Evolutionary conservation across 2,797 vertebrate genomes (phyloP), one percentile per base, ranked within the genome.

Genomic region (Sebastes hopkinsi): DNA sequence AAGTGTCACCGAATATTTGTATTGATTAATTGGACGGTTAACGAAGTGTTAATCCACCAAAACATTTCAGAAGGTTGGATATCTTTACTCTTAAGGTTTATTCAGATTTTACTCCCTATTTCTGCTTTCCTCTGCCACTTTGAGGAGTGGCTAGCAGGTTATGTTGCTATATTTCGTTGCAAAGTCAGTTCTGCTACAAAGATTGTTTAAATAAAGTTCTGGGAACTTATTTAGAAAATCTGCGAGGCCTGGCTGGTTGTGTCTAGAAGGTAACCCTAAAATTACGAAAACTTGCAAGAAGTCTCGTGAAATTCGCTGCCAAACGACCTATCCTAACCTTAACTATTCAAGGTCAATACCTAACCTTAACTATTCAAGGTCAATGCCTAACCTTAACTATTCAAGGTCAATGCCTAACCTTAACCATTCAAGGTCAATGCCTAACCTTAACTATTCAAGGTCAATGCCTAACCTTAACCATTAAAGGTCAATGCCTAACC

Each of bases 1-100:
- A 90, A 89, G 83, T 90, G 83, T 80, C 66, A 79, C 73, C 52
- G 22, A 20, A 79, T 75, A 50, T 66, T 69, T 60, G 65, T 55
- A 52, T 27, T 22, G 58, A 55, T 76, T 55, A 18, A 54, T 36
- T n/a, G 10, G 9, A 52, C 5, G 25, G 50, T 5, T 55, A 8
- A 11, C n/a, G 7, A 61, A 54, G 23, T n/a, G 29, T 52, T 6
- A 9, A 18, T 46, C 30, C 32, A 10, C 5, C 29, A 6, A 10
- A 46, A 56, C 14, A 36, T 22, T 25, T 10, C 3, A 52, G 5
- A 50, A 29, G 13, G 32, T 23, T 27, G 34, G 50, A 73, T 16
- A 11, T 58, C 5, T 46, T 38, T 8, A 22, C 42, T 6, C 61
- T 36, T 5, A 14, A 38, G 22, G 2, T 29, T 52, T 16, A 11